phyloP scores from a whole-genome alignment of 1,140 invertebrate species.

The Dinoponera quadriceps region DNA sequence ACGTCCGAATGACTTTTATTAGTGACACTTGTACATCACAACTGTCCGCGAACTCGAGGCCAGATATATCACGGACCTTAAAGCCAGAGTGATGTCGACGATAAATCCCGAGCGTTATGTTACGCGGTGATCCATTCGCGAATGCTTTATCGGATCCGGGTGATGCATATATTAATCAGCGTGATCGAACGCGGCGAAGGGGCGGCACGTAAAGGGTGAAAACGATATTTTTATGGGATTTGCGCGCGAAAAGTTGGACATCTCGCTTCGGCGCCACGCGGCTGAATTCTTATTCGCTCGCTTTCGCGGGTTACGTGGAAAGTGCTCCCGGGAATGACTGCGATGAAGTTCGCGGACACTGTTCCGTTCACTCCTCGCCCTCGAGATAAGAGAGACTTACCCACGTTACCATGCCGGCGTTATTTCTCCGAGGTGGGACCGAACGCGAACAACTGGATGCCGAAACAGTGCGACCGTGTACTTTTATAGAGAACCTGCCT shows the following conservation, averaged over 20 bases:
- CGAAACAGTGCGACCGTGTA: constrained; percentile 66
- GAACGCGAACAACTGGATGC: constrained; percentile 77
- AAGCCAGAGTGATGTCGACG: constrained; percentile 25
- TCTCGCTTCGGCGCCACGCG: too few relatives aligned
- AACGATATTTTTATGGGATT: constrained; percentile 1
- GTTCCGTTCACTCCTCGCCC: too few relatives aligned
- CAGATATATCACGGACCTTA: not conserved
- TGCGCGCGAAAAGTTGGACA: too few relatives aligned
- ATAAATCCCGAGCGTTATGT: constrained; percentile 41
- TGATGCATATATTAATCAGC: constrained; percentile 25
- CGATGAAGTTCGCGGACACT: too few relatives aligned
- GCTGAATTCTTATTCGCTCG: too few relatives aligned
- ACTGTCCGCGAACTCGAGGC: constrained; percentile 28
- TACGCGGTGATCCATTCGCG: not conserved
- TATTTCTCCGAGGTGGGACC: constrained; percentile 72
- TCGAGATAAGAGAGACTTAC: constrained; percentile 75
- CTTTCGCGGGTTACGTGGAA: too few relatives aligned
- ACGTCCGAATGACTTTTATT: constrained; percentile 43
- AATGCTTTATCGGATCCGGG: not conserved
- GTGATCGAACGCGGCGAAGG: not conserved
- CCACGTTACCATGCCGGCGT: constrained; percentile 78
- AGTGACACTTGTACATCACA: constrained; percentile 17
- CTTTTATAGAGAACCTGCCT: constrained; percentile 81
- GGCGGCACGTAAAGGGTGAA: not conserved
- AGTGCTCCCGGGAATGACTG: too few relatives aligned